Base-by-base conservation (phyloP, 2,797 vertebrate genomes). In the Oryzias sinensis region DNA sequence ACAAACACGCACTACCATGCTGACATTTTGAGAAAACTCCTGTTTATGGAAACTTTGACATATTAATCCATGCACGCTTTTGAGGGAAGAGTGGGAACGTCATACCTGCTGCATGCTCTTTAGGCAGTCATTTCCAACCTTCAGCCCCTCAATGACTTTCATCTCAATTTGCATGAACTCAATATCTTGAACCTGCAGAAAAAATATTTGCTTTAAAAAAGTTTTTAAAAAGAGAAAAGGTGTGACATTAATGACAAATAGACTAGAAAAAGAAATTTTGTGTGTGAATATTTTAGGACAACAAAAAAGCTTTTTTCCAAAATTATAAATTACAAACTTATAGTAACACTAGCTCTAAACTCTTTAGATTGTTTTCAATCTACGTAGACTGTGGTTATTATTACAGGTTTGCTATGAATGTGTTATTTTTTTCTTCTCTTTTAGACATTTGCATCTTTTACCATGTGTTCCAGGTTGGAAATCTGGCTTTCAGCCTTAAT, bases 151-250 rank as follows among this genome's bases (percentile, higher is more conserved):
- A 0, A 97, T 87, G 61, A 98, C 95, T 87, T 95, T 94, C 92
- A 96, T 91, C 75, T 98, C 96, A 11, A 98, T 97, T 89, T 98
- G 96, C 56, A 93, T 89, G 89, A 97, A 97, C 67, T 98, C 97
- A 17, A 98, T 95, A 48, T 95, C 88, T 79, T 93, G 90, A 69
- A 93, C 89, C 90, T 93, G 81, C 68, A 50, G 54, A 83, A 17
- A 17, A 63, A 49, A 81, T 17, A 65, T 56, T 16, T 53, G 6
- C 14, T 59, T 22, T n/a, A 8, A 25, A 48, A 18, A 47, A 43
- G 2, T 17, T 7, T 2, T 18, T n/a, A n/a, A 33, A 4, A 25
- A 42, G 18, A 33, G 9, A 29, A 5, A 58, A 6, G 6, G 5
- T 37, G 33, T 37, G 33, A 9, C 9, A 37, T 37, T 54, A 37